phyloP scores from a whole-genome alignment of 2,888 invertebrate genomes.

The Embidobia sp. region DNA sequence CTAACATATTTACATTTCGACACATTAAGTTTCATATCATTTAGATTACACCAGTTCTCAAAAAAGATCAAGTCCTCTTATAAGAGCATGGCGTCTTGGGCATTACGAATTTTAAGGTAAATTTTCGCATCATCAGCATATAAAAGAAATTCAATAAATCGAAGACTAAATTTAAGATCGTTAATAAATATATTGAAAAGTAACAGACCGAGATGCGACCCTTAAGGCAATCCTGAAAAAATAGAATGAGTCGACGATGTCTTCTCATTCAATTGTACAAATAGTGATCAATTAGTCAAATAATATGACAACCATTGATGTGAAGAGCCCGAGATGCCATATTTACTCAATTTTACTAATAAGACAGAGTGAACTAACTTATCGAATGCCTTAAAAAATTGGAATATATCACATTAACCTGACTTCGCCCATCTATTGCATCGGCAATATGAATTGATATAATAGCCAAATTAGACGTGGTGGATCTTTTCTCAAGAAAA shows the following conservation, averaged over 20 bases:
- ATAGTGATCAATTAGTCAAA: neutral
- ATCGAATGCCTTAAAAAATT: too few relatives aligned
- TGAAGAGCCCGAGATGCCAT: conserved; percentile 4
- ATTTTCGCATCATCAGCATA: too few relatives aligned
- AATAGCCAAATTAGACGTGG: too few relatives aligned
- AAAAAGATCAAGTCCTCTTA: neutral
- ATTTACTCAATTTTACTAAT: neutral
- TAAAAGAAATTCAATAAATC: neutral
- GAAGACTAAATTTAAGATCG: neutral
- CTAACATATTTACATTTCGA: neutral
- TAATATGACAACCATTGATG: neutral
- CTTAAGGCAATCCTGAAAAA: neutral
- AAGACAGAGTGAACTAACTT: too few relatives aligned
- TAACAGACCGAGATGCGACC: conserved; percentile 4
- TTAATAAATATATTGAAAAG: conserved; percentile 3
- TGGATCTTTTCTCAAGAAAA: too few relatives aligned
- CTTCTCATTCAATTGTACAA: neutral
- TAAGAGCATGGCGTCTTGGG: neutral
- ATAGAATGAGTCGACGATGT: neutral
- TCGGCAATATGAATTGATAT: too few relatives aligned
- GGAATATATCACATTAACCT: too few relatives aligned
- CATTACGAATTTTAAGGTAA: neutral
- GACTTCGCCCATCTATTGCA: too few relatives aligned
- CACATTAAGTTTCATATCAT: too few relatives aligned
- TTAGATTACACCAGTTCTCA: neutral